These are phyloP conservation scores for Drosophila sechellia DNA, from an alignment of 1,140 invertebrate species.

Conservation along the genomic window DNA sequence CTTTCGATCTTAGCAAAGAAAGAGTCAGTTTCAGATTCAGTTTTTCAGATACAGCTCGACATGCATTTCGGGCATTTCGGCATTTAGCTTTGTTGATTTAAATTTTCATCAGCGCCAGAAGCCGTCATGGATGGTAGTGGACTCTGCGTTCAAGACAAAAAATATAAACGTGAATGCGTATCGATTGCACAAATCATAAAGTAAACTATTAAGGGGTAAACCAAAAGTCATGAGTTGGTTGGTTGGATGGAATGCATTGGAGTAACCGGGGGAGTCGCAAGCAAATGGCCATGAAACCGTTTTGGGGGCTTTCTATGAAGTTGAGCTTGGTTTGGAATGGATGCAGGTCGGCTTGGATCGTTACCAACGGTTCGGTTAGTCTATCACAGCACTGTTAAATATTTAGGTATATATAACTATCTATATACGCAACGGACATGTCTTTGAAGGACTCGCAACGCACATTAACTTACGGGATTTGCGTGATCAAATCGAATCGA, in stretches of 20 bases:
- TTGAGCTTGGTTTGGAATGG: constrained; percentile 18
- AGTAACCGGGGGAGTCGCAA: constrained; percentile 28
- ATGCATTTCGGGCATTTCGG: constrained; percentile 75
- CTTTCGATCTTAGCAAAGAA: constrained; percentile 47
- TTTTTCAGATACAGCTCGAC: constrained; percentile 42
- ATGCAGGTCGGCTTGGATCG: constrained; percentile 37
- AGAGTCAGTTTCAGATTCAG: constrained; percentile 16
- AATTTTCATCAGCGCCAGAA: constrained; percentile 85
- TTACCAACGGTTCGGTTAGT: constrained; percentile 64
- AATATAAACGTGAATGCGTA: constrained; percentile 67
- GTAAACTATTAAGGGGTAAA: constrained; percentile 43
- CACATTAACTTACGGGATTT: constrained; percentile 67
- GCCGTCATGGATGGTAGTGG: constrained; percentile 84
- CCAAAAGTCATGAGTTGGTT: constrained; percentile 31
- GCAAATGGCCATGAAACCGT: constrained; percentile 41
- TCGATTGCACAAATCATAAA: constrained; percentile 64
- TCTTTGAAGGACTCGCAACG: constrained; percentile 65
- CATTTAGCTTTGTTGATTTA: constrained; percentile 84
- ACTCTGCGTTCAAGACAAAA: constrained; percentile 84
- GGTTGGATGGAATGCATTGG: constrained; percentile 17
- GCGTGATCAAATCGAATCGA: constrained; percentile 32
- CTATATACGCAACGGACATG: constrained; percentile 62
- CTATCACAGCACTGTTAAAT: constrained; percentile 81
- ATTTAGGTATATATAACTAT: constrained; percentile 44
- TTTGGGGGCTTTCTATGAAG: constrained; percentile 19